Base-by-base conservation (phyloP, 2,113 vertebrate genomes). In the Tachuris rubrigastra region DNA sequence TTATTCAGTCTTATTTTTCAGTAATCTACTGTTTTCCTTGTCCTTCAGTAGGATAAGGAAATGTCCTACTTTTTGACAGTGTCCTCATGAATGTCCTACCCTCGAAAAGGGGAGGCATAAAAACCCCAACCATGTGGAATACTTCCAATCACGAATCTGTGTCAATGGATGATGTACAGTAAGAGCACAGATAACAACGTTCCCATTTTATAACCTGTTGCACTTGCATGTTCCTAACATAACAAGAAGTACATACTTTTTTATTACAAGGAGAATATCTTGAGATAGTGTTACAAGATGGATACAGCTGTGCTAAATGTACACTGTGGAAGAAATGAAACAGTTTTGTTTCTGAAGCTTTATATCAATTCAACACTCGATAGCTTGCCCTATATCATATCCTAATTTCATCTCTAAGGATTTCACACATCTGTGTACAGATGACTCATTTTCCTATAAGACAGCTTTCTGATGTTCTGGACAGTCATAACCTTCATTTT, bases 1-100 rank as follows among this genome's bases (percentile, higher is more conserved):
- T 95, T 96, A 94, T 80, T 75, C 39, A 55, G 80, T 52, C 62
- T 91, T 90, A 91, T 93, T 95, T 95, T 95, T 67, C 93, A 82
- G 75, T 76, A 93, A 95, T 92, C 91, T 87, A 14, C 85, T 95
- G 80, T 92, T 95, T 96, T 79, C 69, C 87, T 80, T 80, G 90
- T 94, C 86, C 80, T 95, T 85, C 53, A 8, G 35, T 52, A 90
- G 63, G 31, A 80, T 50, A 93, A 93, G n/a, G 68, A 86, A 96
- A 72, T 46, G 58, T 89, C 85, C 92, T 94, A 82, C 66, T 91
- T 97, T 94, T 69, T 69, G 28, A 72, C 41, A 67, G 30, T 44
- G 58, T 56, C 50, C 49, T 96, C 76, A 58, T 35, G 53, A 92
- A 59, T 21, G 46, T 58, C 12, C 14, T 87, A 37, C 58, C 59